Evolutionary conservation across 2,113 vertebrate genomes (phyloP).

Genomic region (Raja brachyura): DNA sequence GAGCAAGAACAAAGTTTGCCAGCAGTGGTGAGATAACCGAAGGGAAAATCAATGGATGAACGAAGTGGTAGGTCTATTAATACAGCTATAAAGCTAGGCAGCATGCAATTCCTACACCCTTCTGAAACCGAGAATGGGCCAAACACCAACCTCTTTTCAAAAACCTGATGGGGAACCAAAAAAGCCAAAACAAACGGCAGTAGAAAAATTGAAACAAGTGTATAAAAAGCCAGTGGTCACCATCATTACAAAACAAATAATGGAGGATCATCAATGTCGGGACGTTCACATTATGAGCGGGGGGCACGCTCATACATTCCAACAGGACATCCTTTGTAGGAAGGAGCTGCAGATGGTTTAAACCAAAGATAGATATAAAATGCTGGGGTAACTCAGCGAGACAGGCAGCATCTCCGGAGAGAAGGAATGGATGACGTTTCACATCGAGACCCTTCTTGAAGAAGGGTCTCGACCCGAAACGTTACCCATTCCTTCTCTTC

Average conservation of each 20-base stretch:
- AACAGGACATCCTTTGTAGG: background rate
- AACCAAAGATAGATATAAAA: no score
- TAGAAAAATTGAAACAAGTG: background rate
- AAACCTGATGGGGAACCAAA: background rate
- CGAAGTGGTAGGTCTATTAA: background rate
- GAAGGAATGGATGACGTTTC: no score
- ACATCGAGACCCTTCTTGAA: no score
- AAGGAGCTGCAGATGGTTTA: no score
- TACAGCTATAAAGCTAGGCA: background rate
- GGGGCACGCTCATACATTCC: background rate
- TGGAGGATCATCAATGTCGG: background rate
- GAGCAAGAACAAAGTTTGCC: background rate
- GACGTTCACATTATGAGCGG: background rate
- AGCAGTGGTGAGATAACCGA: background rate
- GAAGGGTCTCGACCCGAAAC: no score
- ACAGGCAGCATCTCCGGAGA: no score
- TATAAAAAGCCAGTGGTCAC: background rate
- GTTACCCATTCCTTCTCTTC: no score
- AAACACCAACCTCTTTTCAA: background rate
- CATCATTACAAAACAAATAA: background rate
- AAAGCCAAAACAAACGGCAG: background rate
- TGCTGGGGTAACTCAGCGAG: no score
- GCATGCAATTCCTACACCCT: background rate
- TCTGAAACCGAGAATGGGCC: background rate
- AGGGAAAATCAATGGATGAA: background rate